Evolutionary conservation across 2,888 invertebrate genomes (phyloP).

Genomic region (Lysandra bellargus): DNA sequence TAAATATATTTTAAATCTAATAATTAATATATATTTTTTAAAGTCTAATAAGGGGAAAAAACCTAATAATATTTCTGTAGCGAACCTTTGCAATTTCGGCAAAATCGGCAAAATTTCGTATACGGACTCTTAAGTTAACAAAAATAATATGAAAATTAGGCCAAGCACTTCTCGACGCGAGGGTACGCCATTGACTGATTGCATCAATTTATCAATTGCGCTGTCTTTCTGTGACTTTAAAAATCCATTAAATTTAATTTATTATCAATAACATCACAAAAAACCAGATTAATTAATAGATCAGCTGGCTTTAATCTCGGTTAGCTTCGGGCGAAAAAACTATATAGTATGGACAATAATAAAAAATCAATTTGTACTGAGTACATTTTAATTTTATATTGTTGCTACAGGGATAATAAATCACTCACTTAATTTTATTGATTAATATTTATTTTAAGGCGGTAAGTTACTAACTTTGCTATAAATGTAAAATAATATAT

Average conservation of each 20-base stretch:
- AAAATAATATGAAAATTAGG: not conserved
- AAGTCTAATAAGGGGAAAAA: no score
- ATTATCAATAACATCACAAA: slow-evolving; percentile 29
- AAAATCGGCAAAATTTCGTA: no score
- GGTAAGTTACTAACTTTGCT: no score
- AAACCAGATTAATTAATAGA: slow-evolving; percentile 27
- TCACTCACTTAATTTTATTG: not conserved
- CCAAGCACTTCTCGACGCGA: not conserved
- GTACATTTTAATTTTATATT: slow-evolving; percentile 9
- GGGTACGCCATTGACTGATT: slow-evolving; percentile 28
- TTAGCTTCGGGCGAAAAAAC: not conserved
- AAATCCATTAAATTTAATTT: slow-evolving; percentile 32
- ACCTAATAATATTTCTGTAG: no score
- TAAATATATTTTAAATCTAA: no score
- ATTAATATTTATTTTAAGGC: no score
- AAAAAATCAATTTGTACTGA: slow-evolving; percentile 2
- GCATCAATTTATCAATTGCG: slow-evolving; percentile 31
- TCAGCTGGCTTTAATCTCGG: slow-evolving; percentile 28
- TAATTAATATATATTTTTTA: no score
- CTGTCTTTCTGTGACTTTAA: slow-evolving; percentile 29
- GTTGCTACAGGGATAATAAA: not conserved
- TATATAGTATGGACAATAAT: not conserved
- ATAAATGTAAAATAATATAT: no score
- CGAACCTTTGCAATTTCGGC: no score
- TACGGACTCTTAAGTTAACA: not conserved